Evolutionary conservation across 2,888 invertebrate genomes (phyloP).

Genomic region (Trichogramma dendrolimi): DNA sequence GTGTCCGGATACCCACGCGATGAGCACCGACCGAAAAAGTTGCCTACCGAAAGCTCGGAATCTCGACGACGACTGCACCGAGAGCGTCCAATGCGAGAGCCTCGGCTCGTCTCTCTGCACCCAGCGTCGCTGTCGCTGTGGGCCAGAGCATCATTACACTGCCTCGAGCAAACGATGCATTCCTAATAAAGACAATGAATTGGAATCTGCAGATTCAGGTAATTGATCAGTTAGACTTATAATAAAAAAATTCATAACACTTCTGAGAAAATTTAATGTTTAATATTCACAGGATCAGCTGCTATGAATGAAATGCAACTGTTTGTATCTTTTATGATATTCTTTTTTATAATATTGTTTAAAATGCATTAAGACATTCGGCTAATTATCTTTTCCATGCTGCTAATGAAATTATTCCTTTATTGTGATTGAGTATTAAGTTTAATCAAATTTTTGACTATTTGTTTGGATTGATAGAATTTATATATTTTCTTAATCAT

Average conservation of each 20-base stretch:
- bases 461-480: too few species aligned
- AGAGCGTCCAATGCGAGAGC: slow-evolving; percentile 6
- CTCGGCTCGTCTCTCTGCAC: slow-evolving; percentile 2
- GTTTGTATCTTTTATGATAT: too few species aligned
- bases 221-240: neutral
- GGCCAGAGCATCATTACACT: slow-evolving; percentile 1
- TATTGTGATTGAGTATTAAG: too few species aligned
- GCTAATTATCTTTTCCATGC: too few species aligned
- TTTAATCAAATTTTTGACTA: too few species aligned
- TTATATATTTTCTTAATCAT: too few species aligned
- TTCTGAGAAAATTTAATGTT: neutral
- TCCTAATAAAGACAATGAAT: slow-evolving; percentile 5
- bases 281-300: too few species aligned
- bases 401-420: too few species aligned
- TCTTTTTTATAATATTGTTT: too few species aligned
- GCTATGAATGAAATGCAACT: too few species aligned
- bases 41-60: neutral
- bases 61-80: neutral
- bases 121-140: slow-evolving; percentile 6
- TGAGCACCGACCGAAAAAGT: too few species aligned
- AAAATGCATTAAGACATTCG: too few species aligned
- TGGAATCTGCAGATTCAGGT: slow-evolving; percentile 14
- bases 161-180: slow-evolving; percentile 1
- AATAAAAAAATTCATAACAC: neutral
- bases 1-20: neutral